Percentiles rank a stretch among this genome's conserved stretches.
Conservation (phyloP, 2,113 vertebrate species). For the Cardinalis cardinalis region DNA sequence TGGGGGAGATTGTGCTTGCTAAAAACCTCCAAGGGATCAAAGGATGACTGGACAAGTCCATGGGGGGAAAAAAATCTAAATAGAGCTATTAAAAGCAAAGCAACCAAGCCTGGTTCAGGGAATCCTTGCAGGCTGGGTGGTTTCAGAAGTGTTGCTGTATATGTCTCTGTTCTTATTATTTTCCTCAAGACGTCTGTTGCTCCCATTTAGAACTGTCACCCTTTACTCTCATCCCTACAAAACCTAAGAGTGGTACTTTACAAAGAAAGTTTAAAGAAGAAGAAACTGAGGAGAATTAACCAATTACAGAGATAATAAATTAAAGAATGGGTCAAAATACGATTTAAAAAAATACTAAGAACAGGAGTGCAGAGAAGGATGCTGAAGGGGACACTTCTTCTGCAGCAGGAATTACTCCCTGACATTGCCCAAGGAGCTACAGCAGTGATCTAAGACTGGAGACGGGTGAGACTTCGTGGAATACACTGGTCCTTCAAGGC, state of each 20-base stretch:
- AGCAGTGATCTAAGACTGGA: not conserved
- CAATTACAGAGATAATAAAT: not conserved
- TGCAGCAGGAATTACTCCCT: not conserved
- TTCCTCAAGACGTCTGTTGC: not conserved
- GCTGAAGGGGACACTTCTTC: not conserved
- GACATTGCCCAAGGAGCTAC: not conserved
- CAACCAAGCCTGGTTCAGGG: not conserved
- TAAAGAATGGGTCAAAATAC: not conserved
- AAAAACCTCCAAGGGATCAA: not conserved
- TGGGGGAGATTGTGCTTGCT: not conserved
- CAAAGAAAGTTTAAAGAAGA: not conserved
- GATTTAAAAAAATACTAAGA: fast-evolving
- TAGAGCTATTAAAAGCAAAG: not conserved
- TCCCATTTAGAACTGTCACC: not conserved
- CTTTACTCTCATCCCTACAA: not conserved
- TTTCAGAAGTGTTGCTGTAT: not conserved
- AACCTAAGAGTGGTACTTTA: not conserved
- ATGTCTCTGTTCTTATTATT: not conserved
- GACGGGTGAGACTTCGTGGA: not conserved
- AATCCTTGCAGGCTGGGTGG: not conserved
- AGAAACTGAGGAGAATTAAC: not conserved
- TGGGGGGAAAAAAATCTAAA: not conserved
- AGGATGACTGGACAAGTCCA: not conserved
- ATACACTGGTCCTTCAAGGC: not conserved
- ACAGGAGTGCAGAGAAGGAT: not conserved